These are phyloP conservation scores for Drosophila erecta DNA, from an alignment of 1,140 invertebrate genomes.

Conservation along the genomic window DNA sequence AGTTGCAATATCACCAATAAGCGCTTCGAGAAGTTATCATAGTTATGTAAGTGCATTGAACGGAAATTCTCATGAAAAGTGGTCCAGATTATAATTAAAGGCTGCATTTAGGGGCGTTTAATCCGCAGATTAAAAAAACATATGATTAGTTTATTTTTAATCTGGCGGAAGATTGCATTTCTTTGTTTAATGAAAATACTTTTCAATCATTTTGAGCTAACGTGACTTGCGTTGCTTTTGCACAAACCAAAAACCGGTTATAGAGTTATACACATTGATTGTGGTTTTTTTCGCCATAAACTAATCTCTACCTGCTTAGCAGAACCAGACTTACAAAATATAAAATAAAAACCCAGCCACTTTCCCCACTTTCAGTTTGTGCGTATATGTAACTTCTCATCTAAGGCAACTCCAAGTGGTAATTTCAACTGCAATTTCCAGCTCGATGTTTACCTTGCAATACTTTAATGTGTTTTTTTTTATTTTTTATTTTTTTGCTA, in stretches of 20 bases:
- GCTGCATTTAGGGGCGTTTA: neutral
- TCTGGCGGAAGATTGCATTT: neutral
- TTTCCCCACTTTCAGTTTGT: conserved; percentile 26
- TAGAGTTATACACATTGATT: neutral
- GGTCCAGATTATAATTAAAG: too few relatives aligned
- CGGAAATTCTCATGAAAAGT: too few relatives aligned
- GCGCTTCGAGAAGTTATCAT: too few relatives aligned
- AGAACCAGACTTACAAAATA: neutral
- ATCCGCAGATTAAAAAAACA: neutral
- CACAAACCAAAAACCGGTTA: conserved; percentile 18
- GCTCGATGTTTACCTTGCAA: conserved; percentile 16
- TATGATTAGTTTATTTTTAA: neutral
- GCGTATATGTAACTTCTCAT: conserved; percentile 1
- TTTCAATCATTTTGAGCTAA: neutral
- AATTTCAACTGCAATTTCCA: conserved; percentile 14
- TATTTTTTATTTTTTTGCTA: conserved; percentile 7
- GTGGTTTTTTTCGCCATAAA: conserved; percentile 2
- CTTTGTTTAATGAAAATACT: neutral
- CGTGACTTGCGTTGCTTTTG: conserved; percentile 4
- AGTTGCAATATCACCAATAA: too few relatives aligned
- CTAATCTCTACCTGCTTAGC: neutral
- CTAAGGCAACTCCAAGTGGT: neutral
- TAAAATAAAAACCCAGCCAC: neutral
- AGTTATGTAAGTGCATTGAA: neutral
- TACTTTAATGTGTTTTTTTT: neutral